Percentiles rank a stretch among this genome's conserved stretches.
These are phyloP conservation scores for Acridotheres tristis DNA, from an alignment of 2,797 vertebrate genomes.

Conservation along the genomic window DNA sequence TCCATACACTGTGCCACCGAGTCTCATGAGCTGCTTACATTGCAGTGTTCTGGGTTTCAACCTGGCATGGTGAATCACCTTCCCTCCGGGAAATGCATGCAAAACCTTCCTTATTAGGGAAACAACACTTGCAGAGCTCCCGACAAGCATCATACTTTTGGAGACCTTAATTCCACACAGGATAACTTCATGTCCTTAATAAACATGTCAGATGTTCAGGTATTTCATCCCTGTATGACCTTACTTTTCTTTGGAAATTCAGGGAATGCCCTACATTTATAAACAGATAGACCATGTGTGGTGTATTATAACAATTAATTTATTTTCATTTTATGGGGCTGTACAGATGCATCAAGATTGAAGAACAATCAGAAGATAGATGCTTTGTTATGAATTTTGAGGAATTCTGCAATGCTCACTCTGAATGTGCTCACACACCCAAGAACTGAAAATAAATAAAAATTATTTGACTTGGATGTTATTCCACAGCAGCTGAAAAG, in stretches of 20 bases:
- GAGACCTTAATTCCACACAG: neutral
- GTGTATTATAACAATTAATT: neutral
- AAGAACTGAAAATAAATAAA: neutral
- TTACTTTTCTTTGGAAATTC: neutral
- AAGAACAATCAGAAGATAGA: neutral
- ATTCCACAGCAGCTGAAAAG: neutral
- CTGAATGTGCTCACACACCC: neutral
- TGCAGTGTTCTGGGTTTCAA: neutral
- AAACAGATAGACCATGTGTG: neutral
- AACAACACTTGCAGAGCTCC: neutral
- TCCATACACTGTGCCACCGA: neutral
- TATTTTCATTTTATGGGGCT: neutral
- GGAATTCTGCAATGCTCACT: neutral
- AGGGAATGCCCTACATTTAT: neutral
- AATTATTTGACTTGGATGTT: neutral
- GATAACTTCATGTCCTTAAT: neutral
- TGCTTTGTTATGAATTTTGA: neutral
- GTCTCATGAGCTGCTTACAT: neutral
- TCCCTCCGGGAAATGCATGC: fast-evolving
- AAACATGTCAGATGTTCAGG: neutral
- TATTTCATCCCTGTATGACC: neutral
- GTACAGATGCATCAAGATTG: neutral
- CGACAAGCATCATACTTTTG: neutral
- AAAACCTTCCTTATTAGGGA: neutral
- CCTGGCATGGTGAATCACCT: neutral